Evolutionary conservation across 2,888 invertebrate species (phyloP), one percentile per base, ranked within the genome.

Genomic region (Drosophila mimetica): DNA sequence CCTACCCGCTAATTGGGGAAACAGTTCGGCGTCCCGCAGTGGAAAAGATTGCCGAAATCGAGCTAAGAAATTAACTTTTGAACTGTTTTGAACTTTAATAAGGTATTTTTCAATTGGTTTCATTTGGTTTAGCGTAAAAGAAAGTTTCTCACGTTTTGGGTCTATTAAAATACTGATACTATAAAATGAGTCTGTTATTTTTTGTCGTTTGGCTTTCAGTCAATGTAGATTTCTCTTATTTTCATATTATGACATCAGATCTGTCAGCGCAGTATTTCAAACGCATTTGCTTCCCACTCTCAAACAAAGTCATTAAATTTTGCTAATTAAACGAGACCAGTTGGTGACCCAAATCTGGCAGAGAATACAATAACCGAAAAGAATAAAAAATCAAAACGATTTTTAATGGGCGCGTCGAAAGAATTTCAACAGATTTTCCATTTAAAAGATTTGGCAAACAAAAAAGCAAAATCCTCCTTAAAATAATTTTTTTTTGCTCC

Each of bases 1-100:
- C 83, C 77, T 25, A 61, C 64, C 77, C 84, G 81, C 84, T 82
- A 86, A 81, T 84, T 81, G 85, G 81, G 13, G 69, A 46, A 70
- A 39, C 36, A 44, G 47, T 41, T 25, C 22, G 77, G 48, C 78
- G 63, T 81, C 78, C 84, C 66, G 75, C 66, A 59, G 84, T 46
- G 84, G 63, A 77, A 83, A 84, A 73, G 37, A 60, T 41, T 22
- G 5, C 36, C 16, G 60, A 59, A 60, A 60, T 61, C 44, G 66
- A 54, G 54, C 54, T 50, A 44, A 57, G 57, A 42, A 46, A 42
- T 46, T 18, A 71, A 37, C 48, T 30, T 46, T 42, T 57, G 37
- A 55, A 48, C 28, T 30, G 22, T 8, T 14, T 39, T n/a, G 8
- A 52, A 25, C 53, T 58, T 44, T 39, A 58, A 77, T 61, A 9